These are phyloP conservation scores for Wasmannia auropunctata DNA, from an alignment of 1,140 invertebrate species.

Conservation along the genomic window DNA sequence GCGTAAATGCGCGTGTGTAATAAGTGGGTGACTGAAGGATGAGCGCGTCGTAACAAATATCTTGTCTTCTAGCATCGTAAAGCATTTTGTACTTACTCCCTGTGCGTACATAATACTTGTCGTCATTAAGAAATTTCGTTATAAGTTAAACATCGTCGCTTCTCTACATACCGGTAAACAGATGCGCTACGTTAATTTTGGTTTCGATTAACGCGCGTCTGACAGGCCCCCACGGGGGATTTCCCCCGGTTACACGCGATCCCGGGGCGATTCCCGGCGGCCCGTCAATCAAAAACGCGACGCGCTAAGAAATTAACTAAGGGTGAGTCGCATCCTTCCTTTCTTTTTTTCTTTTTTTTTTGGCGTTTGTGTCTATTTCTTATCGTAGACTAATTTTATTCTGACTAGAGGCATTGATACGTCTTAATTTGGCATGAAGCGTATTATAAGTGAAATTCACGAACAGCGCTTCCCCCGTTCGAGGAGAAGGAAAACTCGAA, in stretches of 20 bases:
- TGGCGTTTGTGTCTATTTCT: constrained; percentile 33
- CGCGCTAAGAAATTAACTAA: constrained; percentile 26
- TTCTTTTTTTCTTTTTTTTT: constrained; percentile 14
- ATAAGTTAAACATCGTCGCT: constrained; percentile 40
- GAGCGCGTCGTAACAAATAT: constrained; percentile 23
- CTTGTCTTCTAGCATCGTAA: constrained; percentile 20
- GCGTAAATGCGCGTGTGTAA: neutral
- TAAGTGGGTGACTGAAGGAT: constrained; percentile 16
- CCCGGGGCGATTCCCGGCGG: neutral
- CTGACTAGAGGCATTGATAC: constrained; percentile 59
- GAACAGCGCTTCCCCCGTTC: neutral
- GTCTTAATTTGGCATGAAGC: constrained; percentile 56
- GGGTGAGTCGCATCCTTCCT: neutral
- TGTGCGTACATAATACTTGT: constrained; percentile 49
- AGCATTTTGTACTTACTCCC: constrained; percentile 51
- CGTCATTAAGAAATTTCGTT: constrained; percentile 45
- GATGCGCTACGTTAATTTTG: constrained; percentile 39
- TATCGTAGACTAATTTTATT: constrained; percentile 49
- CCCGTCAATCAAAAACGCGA: neutral
- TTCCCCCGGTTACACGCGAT: neutral
- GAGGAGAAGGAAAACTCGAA: constrained; percentile 9
- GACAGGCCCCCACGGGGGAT: neutral
- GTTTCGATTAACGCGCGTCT: constrained; percentile 19
- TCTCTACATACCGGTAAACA: constrained; percentile 4
- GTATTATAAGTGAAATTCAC: constrained; percentile 38